Conservation (phyloP, 2,113 vertebrate species). For the Lepus europaeus region DNA sequence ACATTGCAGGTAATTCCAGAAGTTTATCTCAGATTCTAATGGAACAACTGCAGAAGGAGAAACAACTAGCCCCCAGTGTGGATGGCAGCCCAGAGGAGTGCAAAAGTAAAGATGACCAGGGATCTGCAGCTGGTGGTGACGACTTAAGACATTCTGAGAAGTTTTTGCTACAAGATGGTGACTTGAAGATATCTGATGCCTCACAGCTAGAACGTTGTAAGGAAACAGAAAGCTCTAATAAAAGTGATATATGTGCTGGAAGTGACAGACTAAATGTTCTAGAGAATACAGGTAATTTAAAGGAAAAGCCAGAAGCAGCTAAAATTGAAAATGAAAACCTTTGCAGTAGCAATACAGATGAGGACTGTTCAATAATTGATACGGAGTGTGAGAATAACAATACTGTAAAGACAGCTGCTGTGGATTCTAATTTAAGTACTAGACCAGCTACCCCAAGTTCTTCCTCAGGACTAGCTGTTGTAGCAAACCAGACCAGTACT, state of each 20-base stretch:
- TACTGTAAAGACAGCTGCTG: background rate
- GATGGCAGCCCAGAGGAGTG: constrained; percentile 58
- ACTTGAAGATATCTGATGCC: background rate
- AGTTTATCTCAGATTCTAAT: constrained; percentile 70
- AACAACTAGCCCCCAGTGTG: constrained; percentile 53
- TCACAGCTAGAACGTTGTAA: constrained; percentile 21
- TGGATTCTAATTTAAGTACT: background rate
- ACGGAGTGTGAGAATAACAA: constrained; percentile 53
- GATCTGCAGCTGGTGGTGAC: background rate
- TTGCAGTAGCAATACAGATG: constrained; percentile 90
- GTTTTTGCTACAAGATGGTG: background rate
- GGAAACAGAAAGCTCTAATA: constrained; percentile 38
- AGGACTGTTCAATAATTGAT: constrained; percentile 94
- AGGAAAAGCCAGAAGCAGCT: constrained; percentile 16
- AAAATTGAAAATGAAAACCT: background rate
- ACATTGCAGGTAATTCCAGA: constrained; percentile 51
- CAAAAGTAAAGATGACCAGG: constrained; percentile 54
- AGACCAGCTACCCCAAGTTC: constrained; percentile 63
- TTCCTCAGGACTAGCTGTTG: constrained; percentile 66
- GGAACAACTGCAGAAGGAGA: constrained; percentile 65
- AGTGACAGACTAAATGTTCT: background rate
- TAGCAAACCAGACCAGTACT: background rate
- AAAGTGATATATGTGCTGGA: background rate
- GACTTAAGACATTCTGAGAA: background rate
- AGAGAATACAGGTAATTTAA: background rate